phyloP scores from a whole-genome alignment of 2,888 invertebrate species.

The Ditula angustiorana region DNA sequence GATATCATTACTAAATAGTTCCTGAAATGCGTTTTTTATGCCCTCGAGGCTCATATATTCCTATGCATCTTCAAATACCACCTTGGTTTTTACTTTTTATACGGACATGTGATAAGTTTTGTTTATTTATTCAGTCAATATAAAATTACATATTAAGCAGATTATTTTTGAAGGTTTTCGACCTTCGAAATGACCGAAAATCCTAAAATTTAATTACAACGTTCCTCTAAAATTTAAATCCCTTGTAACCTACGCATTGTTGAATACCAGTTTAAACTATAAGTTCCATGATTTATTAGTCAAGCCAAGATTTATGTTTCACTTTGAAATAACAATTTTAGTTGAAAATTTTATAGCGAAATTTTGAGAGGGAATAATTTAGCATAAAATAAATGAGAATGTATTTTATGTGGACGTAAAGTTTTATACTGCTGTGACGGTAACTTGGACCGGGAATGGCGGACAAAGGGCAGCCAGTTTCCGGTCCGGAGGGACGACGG shows the following conservation, averaged over 20 bases:
- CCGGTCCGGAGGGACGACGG: constrained; percentile 67
- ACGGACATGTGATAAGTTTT: too few species aligned
- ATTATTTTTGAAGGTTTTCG: too few species aligned
- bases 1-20: too few species aligned
- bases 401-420: constrained; percentile 55
- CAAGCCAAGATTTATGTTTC: constrained; percentile 36
- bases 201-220: constrained; percentile 6
- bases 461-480: constrained; percentile 73
- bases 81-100: too few species aligned
- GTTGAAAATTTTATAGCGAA: constrained; percentile 39
- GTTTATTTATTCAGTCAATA: too few species aligned
- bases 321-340: constrained; percentile 39
- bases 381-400: constrained; percentile 40
- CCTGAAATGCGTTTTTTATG: too few species aligned
- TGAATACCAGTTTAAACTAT: constrained; percentile 33
- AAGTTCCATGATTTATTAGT: constrained; percentile 39
- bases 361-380: constrained; percentile 39
- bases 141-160: too few species aligned
- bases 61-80: too few species aligned
- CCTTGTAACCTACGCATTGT: constrained; percentile 22
- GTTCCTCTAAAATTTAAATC: constrained; percentile 12
- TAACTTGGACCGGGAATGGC: constrained; percentile 73
- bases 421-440: constrained; percentile 65
- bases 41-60: too few species aligned
- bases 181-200: constrained; percentile 1